phyloP scores from a whole-genome alignment of 1,140 invertebrate genomes.

The Sipha flava region DNA sequence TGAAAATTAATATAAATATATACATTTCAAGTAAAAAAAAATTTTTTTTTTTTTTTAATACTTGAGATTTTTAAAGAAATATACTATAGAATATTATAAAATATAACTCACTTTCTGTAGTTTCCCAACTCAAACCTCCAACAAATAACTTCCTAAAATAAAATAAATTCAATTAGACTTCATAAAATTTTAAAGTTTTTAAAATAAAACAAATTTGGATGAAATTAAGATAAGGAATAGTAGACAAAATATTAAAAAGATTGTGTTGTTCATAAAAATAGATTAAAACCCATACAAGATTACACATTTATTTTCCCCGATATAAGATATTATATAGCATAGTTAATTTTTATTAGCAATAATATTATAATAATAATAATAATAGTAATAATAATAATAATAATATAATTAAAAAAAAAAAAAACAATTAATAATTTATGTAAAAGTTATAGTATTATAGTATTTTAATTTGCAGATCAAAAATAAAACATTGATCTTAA shows the following conservation, averaged over 20 bases:
- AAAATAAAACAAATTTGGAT: neutral
- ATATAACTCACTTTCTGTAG: slow-evolving; percentile 70
- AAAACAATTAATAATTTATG: neutral
- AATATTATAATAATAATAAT: slow-evolving; percentile 9
- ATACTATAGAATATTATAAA: too few species aligned
- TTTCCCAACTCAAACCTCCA: slow-evolving; percentile 94
- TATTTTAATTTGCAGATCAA: neutral
- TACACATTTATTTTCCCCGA: slow-evolving; percentile 16
- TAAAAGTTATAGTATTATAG: neutral
- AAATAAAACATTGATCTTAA: neutral
- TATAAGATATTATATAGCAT: slow-evolving; percentile 6
- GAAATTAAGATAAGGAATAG: neutral
- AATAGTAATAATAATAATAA: neutral
- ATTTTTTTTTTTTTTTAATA: too few species aligned
- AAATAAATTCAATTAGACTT: slow-evolving; percentile 41
- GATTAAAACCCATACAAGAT: neutral
- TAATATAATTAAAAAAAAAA: slow-evolving; percentile 1
- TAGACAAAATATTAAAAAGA: neutral
- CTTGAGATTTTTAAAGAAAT: too few species aligned
- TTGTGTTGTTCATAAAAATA: neutral
- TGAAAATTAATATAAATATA: neutral
- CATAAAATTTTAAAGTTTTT: neutral
- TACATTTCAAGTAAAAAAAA: neutral
- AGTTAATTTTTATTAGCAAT: neutral
- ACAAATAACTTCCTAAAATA: slow-evolving; percentile 94